A percentile compares a stretch with the other conserved stretches of the same genome.
Conservation (phyloP, 2,888 invertebrate species). For the Nesidiocoris tenuis region DNA sequence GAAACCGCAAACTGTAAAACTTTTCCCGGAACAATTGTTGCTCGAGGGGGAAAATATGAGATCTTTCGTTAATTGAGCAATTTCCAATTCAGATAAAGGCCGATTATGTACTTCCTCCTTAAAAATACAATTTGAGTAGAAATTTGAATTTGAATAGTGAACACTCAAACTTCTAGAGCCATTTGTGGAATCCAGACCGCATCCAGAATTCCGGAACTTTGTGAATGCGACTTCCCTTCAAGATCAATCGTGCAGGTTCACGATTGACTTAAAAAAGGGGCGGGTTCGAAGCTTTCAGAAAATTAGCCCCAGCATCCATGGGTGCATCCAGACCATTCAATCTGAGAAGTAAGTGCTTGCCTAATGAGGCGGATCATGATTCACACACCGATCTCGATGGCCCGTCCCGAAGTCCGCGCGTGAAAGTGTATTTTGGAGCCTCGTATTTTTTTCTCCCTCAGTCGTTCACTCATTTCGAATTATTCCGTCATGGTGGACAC, state of each 20-base stretch:
- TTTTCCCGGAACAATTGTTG: too few species aligned
- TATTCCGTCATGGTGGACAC: slow-evolving; percentile 25
- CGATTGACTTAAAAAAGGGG: slow-evolving; percentile 1
- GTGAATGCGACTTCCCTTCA: too few species aligned
- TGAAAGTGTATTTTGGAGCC: slow-evolving; percentile 31
- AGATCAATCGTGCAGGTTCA: slow-evolving; percentile 23
- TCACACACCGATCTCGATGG: slow-evolving; percentile 29
- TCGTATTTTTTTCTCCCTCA: slow-evolving; percentile 14
- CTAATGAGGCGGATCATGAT: slow-evolving; percentile 40
- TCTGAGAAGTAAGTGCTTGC: slow-evolving; percentile 23
- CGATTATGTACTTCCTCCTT: too few species aligned
- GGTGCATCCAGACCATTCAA: neutral
- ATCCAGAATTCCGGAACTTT: too few species aligned
- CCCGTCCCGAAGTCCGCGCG: slow-evolving; percentile 34
- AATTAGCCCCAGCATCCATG: slow-evolving; percentile 27
- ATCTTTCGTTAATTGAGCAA: too few species aligned
- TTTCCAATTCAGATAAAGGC: too few species aligned
- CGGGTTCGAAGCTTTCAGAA: slow-evolving; percentile 12
- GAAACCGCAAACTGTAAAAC: too few species aligned
- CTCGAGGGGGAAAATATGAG: too few species aligned
- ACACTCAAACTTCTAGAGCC: too few species aligned
- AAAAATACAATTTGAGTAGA: too few species aligned
- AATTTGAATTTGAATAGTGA: too few species aligned
- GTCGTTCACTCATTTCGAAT: slow-evolving; percentile 22
- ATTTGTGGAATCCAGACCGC: too few species aligned